A percentile compares a stretch with the other conserved stretches of the same genome.
Evolutionary conservation across 2,888 invertebrate genomes (phyloP).

Genomic region (Thera obeliscata): DNA sequence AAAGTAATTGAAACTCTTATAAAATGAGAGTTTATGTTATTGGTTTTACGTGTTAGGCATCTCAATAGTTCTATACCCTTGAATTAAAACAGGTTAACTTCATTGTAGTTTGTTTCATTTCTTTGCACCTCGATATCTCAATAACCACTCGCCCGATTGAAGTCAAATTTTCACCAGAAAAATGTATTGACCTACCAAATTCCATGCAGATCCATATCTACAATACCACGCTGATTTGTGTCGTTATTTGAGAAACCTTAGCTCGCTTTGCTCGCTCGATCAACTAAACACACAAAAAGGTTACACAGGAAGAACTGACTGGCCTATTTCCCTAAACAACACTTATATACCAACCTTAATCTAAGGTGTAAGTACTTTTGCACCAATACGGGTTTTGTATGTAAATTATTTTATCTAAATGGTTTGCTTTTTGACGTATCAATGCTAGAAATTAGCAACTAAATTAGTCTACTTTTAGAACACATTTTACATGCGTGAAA

Average conservation of each 20-base stretch:
- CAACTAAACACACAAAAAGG: conserved; percentile 7
- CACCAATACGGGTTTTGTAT: conserved; percentile 41
- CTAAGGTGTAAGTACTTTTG: conserved; percentile 28
- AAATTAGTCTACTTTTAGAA: conserved; percentile 17
- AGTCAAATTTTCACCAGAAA: background rate
- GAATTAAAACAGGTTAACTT: too few species aligned
- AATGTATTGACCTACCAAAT: background rate
- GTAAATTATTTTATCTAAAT: conserved; percentile 42
- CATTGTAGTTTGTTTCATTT: too few species aligned
- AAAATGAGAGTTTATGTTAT: background rate
- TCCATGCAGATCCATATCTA: background rate
- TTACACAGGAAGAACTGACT: conserved; percentile 26
- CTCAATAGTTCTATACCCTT: too few species aligned
- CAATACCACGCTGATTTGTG: background rate
- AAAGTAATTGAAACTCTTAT: background rate
- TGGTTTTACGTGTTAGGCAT: too few species aligned
- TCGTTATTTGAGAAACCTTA: background rate
- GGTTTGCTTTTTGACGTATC: conserved; percentile 25
- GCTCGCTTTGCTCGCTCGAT: conserved; percentile 12
- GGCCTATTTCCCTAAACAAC: conserved; percentile 28
- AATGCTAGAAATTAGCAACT: conserved; percentile 35
- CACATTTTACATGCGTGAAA: too few species aligned
- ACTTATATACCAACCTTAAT: conserved; percentile 40
- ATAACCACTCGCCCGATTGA: too few species aligned
- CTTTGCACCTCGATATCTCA: too few species aligned